These are phyloP conservation scores for Gopherus evgoodei DNA, from an alignment of 2,113 vertebrate genomes.

Conservation along the genomic window DNA sequence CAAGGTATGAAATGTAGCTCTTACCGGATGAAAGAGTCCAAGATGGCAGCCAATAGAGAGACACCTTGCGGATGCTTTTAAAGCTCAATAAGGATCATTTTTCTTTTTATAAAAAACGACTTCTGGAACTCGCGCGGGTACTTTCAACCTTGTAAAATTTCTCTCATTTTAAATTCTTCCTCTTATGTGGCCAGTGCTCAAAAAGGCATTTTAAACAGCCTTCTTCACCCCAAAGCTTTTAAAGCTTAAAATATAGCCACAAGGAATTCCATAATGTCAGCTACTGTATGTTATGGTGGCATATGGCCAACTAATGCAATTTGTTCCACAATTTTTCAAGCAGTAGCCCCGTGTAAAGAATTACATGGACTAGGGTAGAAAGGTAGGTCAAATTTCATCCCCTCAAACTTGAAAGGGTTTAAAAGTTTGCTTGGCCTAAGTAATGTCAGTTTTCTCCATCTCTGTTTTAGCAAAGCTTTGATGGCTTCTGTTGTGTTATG, in stretches of 20 bases:
- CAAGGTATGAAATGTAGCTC: not conserved
- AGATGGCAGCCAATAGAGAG: not conserved
- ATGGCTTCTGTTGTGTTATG: not conserved
- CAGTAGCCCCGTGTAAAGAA: not conserved
- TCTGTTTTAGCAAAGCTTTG: not conserved
- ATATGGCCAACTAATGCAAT: not conserved
- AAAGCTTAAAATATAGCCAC: not conserved
- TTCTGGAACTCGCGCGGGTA: not conserved
- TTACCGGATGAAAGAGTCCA: not conserved
- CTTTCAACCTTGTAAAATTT: not conserved
- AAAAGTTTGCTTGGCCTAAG: not conserved
- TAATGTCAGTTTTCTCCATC: not conserved
- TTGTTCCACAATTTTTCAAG: constrained; percentile 1
- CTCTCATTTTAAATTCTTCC: not conserved
- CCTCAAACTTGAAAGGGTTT: not conserved
- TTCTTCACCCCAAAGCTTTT: not conserved
- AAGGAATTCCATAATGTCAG: not conserved
- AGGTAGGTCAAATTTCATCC: not conserved
- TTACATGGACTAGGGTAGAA: not conserved
- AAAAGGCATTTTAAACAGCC: constrained; percentile 14
- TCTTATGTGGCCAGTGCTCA: not conserved
- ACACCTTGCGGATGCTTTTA: not conserved
- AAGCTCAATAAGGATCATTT: not conserved
- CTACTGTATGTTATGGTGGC: constrained; percentile 5
- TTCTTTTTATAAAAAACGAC: not conserved